These are phyloP conservation scores for Scaptomyza graminum DNA, from an alignment of 1,140 invertebrate species.

Conservation along the genomic window DNA sequence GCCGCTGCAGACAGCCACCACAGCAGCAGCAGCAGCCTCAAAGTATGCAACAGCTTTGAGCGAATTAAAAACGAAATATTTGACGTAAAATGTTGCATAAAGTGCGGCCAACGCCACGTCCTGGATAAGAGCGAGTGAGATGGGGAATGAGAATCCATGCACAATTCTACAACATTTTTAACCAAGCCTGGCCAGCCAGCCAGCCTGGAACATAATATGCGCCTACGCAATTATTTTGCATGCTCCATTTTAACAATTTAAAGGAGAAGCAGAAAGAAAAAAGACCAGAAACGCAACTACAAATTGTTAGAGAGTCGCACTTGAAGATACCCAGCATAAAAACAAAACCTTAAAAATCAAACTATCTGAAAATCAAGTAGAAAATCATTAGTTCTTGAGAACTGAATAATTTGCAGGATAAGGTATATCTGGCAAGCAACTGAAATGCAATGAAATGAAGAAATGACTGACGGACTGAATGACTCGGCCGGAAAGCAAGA, in stretches of 20 bases:
- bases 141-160: too few species aligned
- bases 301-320: not conserved
- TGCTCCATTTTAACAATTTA: constrained; percentile 56
- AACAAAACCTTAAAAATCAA: too few species aligned
- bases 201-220: constrained; percentile 39
- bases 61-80: constrained; percentile 43
- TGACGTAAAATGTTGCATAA: constrained; percentile 41
- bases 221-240: constrained; percentile 58
- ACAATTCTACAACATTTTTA: not conserved
- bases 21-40: constrained; percentile 7
- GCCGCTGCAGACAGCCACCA: too few species aligned
- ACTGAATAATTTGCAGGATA: constrained; percentile 2
- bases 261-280: not conserved
- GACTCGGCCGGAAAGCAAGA: constrained; percentile 2
- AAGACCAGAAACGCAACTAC: constrained; percentile 4
- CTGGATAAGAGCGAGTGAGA: not conserved
- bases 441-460: constrained; percentile 25
- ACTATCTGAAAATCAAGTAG: not conserved
- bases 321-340: constrained; percentile 14
- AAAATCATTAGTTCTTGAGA: not conserved
- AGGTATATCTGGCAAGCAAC: not conserved
- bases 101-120: constrained; percentile 21
- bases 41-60: constrained; percentile 39
- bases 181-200: constrained; percentile 1
- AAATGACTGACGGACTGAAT: constrained; percentile 16